These are phyloP conservation scores for Pomatostomus ruficeps DNA, from an alignment of 2,113 vertebrate genomes.

Conservation along the genomic window DNA sequence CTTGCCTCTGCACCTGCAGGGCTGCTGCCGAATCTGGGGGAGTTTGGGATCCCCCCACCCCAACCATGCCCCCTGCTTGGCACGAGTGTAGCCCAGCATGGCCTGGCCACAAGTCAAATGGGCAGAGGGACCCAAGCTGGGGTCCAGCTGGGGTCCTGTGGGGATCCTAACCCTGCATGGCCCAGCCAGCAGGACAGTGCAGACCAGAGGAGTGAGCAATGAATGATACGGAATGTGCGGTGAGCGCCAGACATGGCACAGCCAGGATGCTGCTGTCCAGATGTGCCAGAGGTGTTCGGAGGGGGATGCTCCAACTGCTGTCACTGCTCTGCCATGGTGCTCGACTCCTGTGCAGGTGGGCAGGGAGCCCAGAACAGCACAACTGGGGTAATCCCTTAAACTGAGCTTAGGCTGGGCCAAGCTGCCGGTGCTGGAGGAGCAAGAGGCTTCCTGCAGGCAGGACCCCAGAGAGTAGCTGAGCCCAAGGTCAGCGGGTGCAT, in stretches of 20 bases:
- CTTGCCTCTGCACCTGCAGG: not conserved
- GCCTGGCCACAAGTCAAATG: not conserved
- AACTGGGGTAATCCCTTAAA: not conserved
- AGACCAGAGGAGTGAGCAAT: not conserved
- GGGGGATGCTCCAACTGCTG: not conserved
- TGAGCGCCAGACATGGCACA: fast-evolving
- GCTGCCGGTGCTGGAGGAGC: not conserved
- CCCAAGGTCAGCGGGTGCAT: fast-evolving
- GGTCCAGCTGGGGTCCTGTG: not conserved
- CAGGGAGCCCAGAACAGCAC: not conserved
- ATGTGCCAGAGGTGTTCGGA: not conserved
- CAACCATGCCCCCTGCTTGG: not conserved
- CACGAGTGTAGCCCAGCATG: not conserved
- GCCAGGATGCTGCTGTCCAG: not conserved
- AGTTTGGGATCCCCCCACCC: not conserved
- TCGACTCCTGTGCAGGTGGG: not conserved
- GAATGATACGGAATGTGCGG: fast-evolving
- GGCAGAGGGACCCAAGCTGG: not conserved
- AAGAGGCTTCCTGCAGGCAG: not conserved
- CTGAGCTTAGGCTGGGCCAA: fast-evolving
- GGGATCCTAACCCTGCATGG: not conserved
- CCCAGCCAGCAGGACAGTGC: not conserved
- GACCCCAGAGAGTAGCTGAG: not conserved
- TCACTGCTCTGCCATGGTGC: not conserved
- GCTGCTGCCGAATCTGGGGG: not conserved